phyloP scores from a whole-genome alignment of 2,797 vertebrate species.

The Sorex maritimensis region DNA sequence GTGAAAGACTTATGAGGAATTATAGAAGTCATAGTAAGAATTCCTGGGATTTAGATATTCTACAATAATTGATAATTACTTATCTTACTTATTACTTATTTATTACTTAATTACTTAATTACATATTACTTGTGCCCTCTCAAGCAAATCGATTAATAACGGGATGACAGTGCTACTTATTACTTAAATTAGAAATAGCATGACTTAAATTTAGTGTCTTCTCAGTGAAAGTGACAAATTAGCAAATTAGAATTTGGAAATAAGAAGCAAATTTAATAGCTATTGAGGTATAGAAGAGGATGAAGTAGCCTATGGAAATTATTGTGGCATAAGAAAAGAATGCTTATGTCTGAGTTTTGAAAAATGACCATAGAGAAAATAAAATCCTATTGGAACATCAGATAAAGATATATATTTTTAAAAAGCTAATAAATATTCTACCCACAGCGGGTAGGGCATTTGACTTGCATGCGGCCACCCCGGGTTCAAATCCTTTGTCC shows the following conservation, averaged over 20 bases:
- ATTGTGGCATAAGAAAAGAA: slow-evolving; percentile 8
- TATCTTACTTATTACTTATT: too few species aligned
- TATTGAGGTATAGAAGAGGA: slow-evolving; percentile 31
- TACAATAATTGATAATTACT: neutral
- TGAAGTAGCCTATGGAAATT: slow-evolving; percentile 9
- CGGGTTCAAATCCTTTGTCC: too few species aligned
- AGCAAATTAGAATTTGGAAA: slow-evolving; percentile 51
- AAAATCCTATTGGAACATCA: too few species aligned
- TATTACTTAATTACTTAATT: too few species aligned
- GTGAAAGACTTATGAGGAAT: neutral
- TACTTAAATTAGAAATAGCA: neutral
- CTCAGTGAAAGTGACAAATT: slow-evolving; percentile 10
- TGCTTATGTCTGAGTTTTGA: slow-evolving; percentile 1
- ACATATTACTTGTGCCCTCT: too few species aligned
- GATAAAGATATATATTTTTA: too few species aligned
- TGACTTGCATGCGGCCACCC: too few species aligned
- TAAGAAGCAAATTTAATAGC: slow-evolving; percentile 6
- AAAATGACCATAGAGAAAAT: neutral
- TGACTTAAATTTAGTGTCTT: neutral
- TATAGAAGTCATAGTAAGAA: neutral
- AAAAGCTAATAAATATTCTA: neutral
- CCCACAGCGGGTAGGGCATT: too few species aligned
- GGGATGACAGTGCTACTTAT: too few species aligned
- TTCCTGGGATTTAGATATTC: neutral
- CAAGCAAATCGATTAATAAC: too few species aligned